A percentile compares a stretch with the other conserved stretches of the same genome.
Evolutionary conservation across 2,888 invertebrate species (phyloP).

Genomic region (Mechanitis mazaeus): DNA sequence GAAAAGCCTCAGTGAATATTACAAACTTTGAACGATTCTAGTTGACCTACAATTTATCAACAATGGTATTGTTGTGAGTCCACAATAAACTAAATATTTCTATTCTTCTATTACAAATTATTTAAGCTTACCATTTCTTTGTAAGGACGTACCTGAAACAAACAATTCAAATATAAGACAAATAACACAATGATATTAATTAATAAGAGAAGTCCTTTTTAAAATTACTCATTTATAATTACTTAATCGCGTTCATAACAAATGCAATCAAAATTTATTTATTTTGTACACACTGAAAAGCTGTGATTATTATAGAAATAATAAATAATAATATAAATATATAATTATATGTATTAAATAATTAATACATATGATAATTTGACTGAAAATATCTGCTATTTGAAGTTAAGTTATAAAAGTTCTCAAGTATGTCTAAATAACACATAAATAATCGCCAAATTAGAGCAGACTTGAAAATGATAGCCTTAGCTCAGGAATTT

Average conservation of each 20-base stretch:
- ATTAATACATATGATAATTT: too few relatives aligned
- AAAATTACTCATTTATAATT: slow-evolving; percentile 28
- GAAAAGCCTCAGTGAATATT: slow-evolving; percentile 47
- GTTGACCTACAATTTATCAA: slow-evolving; percentile 35
- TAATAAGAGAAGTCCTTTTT: slow-evolving; percentile 13
- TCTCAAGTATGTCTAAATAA: too few relatives aligned
- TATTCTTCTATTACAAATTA: slow-evolving; percentile 17
- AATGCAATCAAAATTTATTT: slow-evolving; percentile 13
- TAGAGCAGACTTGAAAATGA: slow-evolving; percentile 11
- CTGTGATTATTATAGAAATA: background rate
- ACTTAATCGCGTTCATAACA: slow-evolving; percentile 28
- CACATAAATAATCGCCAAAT: background rate
- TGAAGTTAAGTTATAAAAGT: too few relatives aligned
- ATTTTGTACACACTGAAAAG: background rate
- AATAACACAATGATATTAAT: slow-evolving; percentile 16
- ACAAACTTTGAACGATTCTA: slow-evolving; percentile 47
- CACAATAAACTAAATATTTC: slow-evolving; percentile 20
- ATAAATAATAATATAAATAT: too few relatives aligned
- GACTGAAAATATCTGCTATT: too few relatives aligned
- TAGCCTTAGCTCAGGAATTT: slow-evolving; percentile 21
- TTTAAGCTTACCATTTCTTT: slow-evolving; percentile 23
- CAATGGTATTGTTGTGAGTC: slow-evolving; percentile 22
- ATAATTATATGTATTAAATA: too few relatives aligned
- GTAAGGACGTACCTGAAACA: slow-evolving; percentile 21
- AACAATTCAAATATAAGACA: slow-evolving; percentile 5